Base-by-base conservation (phyloP, 2,797 vertebrate species). In the Cichlasoma orientale region DNA sequence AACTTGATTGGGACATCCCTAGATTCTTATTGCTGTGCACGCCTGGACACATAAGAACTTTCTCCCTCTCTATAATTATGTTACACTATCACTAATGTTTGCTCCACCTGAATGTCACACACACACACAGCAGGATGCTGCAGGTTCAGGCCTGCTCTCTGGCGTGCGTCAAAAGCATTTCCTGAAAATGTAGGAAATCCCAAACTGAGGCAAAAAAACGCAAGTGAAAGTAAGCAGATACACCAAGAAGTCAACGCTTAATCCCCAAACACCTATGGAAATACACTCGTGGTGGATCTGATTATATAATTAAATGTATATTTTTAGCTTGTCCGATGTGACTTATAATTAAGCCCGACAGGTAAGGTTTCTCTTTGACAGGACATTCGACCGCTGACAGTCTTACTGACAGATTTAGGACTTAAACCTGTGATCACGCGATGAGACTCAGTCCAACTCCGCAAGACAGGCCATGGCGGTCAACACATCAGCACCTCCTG, bases 141-240 rank as follows among this genome's bases (percentile, higher is more conserved):
- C 89, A 85, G 70, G 89, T 83, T 50, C 0, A 0, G 71, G 77
- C 88, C 75, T 87, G 89, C 69, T 82, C 56, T 36, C 16, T 75
- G 77, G 83, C 27, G 9, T 31, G 18, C 9, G 1, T 41, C 9
- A 0, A 73, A 56, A 58, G 31, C 33, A 3, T 56, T 68, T 72
- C 8, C 41, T 0, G 1, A 77, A 79, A 70, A 75, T n/a, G 19
- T 4, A 75, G 77, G 69, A 88, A 83, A 78, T 56, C 78, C 72
- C 58, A 75, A 31, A 79, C 1, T 9, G 41, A 68, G 38, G 27
- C 27, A 57, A 52, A 50, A 59, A 38, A 36, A 68, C 23, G 16
- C 2, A 5, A 56, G 55, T 1, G 19, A 74, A 71, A 58, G 56
- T 36, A 58, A 16, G 10, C 27, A 29, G 36, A 56, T 52, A n/a